These are phyloP conservation scores for Ptiloglossa arizonensis DNA, from an alignment of 1,140 invertebrate genomes.

Conservation along the genomic window DNA sequence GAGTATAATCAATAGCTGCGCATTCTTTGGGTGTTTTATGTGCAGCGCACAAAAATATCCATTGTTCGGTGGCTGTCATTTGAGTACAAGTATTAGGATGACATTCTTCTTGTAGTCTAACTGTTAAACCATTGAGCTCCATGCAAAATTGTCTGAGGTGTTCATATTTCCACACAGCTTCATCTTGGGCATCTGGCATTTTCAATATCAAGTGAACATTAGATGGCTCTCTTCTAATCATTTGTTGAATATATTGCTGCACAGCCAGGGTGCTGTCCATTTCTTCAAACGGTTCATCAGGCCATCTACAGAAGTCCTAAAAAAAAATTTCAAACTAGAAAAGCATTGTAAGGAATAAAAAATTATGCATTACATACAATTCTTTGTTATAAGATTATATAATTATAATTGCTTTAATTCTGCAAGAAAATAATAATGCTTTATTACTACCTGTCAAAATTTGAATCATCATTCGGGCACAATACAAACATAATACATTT, in stretches of 20 bases:
- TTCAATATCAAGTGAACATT: slow-evolving; percentile 97
- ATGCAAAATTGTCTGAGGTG: slow-evolving; percentile 99
- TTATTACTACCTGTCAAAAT: slow-evolving; percentile 12
- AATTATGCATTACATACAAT: background rate
- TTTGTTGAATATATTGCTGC: slow-evolving; percentile 99
- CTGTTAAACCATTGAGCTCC: slow-evolving; percentile 98
- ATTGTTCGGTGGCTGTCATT: slow-evolving; percentile 99
- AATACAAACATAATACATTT: background rate
- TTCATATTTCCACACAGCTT: slow-evolving; percentile 99
- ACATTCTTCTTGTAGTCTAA: slow-evolving; percentile 96
- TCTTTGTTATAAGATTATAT: no score
- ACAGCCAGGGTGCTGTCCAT: slow-evolving; percentile 99
- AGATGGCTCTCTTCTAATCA: slow-evolving; percentile 95
- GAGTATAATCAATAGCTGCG: slow-evolving; percentile 99
- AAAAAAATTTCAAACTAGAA: slow-evolving; percentile 23
- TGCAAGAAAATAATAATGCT: background rate
- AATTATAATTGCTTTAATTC: background rate
- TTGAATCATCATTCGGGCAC: background rate
- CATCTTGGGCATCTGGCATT: slow-evolving; percentile 98
- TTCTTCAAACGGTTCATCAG: slow-evolving; percentile 98
- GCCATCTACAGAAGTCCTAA: slow-evolving; percentile 98
- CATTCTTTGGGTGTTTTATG: slow-evolving; percentile 99
- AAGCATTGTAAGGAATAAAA: background rate
- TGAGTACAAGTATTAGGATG: slow-evolving; percentile 98
- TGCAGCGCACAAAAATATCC: slow-evolving; percentile 99